These are phyloP conservation scores for Mylabris phalerata DNA, from an alignment of 1,140 invertebrate genomes.

Conservation along the genomic window DNA sequence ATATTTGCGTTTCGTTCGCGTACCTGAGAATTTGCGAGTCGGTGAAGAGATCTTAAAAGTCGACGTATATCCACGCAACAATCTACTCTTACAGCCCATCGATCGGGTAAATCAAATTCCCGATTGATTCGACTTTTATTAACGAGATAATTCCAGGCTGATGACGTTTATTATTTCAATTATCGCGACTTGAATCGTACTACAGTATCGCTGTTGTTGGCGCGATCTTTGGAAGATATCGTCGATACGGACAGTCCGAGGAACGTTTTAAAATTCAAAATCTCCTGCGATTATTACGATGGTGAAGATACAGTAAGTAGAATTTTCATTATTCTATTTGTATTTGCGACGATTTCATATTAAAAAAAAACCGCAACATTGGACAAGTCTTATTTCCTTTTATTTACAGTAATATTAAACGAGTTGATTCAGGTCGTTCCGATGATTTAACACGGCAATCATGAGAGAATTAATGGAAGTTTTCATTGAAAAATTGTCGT, in stretches of 20 bases:
- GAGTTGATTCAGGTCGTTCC: too few relatives aligned
- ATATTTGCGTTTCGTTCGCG: constrained; percentile 67
- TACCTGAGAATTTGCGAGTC: constrained; percentile 60
- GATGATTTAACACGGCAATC: too few relatives aligned
- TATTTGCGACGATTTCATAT: neutral
- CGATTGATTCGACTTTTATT: neutral
- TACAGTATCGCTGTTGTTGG: constrained; percentile 63
- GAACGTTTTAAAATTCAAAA: constrained; percentile 75
- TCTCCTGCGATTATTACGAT: constrained; percentile 55
- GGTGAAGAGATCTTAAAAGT: constrained; percentile 64
- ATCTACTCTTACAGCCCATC: constrained; percentile 61
- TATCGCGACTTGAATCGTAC: constrained; percentile 64
- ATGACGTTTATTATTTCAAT: constrained; percentile 52
- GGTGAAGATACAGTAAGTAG: constrained; percentile 53
- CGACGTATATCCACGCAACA: constrained; percentile 66
- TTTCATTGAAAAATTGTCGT: too few relatives aligned
- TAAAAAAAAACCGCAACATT: neutral
- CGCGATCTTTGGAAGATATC: constrained; percentile 66
- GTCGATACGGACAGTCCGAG: constrained; percentile 72
- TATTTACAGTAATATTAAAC: too few relatives aligned
- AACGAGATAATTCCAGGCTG: constrained; percentile 18
- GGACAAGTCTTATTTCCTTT: too few relatives aligned
- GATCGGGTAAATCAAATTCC: constrained; percentile 50
- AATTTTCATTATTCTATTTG: neutral
- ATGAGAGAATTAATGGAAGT: too few relatives aligned